Percentiles rank a stretch among this genome's conserved stretches.
Conservation (phyloP, 92 coral and sea anemone species). For the Pocillopora meandrina region DNA sequence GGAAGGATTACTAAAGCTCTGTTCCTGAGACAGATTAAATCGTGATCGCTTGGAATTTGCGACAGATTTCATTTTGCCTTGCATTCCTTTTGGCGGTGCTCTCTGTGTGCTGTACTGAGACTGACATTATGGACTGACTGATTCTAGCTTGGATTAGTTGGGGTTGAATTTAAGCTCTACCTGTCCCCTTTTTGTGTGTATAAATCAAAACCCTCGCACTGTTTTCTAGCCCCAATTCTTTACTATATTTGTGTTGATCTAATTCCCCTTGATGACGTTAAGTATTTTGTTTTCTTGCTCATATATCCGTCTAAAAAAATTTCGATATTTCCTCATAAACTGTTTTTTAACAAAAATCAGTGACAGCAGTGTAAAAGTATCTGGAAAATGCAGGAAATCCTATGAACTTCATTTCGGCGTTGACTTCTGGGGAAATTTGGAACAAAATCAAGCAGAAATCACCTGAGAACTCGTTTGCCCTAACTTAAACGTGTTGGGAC, state of each 20-base stretch:
- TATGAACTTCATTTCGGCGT: slow-evolving; percentile 5
- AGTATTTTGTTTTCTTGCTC: neutral
- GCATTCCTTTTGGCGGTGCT: slow-evolving; percentile 40
- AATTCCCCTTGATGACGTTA: neutral
- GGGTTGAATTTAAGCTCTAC: slow-evolving; percentile 8
- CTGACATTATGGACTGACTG: slow-evolving; percentile 11
- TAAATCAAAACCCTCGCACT: neutral
- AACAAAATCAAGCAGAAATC: neutral
- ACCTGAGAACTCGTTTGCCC: slow-evolving; percentile 2
- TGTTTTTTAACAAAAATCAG: neutral
- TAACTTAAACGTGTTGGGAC: slow-evolving; percentile 11
- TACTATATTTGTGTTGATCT: neutral
- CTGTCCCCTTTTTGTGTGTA: neutral
- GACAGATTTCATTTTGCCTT: slow-evolving; percentile 40
- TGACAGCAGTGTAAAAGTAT: slow-evolving; percentile 16
- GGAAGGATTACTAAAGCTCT: slow-evolving; percentile 49
- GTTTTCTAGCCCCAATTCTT: neutral
- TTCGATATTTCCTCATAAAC: neutral
- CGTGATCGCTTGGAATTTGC: slow-evolving; percentile 53
- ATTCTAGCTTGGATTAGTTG: neutral
- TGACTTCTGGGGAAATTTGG: neutral
- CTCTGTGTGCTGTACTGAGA: slow-evolving; percentile 13
- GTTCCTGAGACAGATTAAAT: slow-evolving; percentile 39
- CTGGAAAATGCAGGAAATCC: slow-evolving; percentile 18
- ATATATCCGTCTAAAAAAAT: neutral